Conservation (phyloP, 1,140 invertebrate genomes). For the Drosophila cardini region DNA sequence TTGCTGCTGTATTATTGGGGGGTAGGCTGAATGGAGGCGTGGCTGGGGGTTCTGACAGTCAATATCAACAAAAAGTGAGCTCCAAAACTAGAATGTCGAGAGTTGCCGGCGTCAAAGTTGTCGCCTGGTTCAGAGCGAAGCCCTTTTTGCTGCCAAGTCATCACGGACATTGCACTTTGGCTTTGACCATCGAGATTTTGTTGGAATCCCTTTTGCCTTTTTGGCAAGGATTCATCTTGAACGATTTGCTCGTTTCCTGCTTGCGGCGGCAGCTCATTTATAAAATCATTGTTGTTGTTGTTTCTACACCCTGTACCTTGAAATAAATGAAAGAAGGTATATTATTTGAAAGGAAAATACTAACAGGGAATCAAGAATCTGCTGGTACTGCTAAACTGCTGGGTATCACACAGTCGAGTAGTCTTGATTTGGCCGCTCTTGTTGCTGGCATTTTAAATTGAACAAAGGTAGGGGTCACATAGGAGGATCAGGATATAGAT, state of each 20-base stretch:
- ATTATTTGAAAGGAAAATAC: not conserved
- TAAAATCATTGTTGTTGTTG: slow-evolving; percentile 50
- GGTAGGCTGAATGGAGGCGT: slow-evolving; percentile 7
- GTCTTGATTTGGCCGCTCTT: slow-evolving; percentile 9
- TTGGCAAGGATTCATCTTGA: slow-evolving; percentile 56
- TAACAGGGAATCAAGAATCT: not conserved
- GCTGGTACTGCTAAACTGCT: not conserved
- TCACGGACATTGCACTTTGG: slow-evolving; percentile 82
- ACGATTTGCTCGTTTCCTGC: slow-evolving; percentile 68
- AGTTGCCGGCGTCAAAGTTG: slow-evolving; percentile 61
- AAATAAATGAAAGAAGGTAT: not conserved
- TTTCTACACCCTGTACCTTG: slow-evolving; percentile 18
- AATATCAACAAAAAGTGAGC: slow-evolving; percentile 64
- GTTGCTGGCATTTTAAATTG: slow-evolving; percentile 71
- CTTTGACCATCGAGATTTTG: slow-evolving; percentile 76
- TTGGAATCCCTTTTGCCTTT: slow-evolving; percentile 32
- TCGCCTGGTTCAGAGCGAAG: slow-evolving; percentile 56
- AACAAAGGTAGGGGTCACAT: slow-evolving; percentile 66
- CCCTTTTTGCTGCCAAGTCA: slow-evolving; percentile 69
- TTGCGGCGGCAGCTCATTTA: slow-evolving; percentile 73
- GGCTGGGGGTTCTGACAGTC: slow-evolving; percentile 28
- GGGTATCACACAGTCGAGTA: slow-evolving; percentile 5
- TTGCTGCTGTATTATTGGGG: slow-evolving; percentile 53
- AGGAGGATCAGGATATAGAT: slow-evolving; percentile 54
- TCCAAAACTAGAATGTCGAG: slow-evolving; percentile 41